phyloP scores from a whole-genome alignment of 2,113 vertebrate genomes.

The Strigops habroptila region DNA sequence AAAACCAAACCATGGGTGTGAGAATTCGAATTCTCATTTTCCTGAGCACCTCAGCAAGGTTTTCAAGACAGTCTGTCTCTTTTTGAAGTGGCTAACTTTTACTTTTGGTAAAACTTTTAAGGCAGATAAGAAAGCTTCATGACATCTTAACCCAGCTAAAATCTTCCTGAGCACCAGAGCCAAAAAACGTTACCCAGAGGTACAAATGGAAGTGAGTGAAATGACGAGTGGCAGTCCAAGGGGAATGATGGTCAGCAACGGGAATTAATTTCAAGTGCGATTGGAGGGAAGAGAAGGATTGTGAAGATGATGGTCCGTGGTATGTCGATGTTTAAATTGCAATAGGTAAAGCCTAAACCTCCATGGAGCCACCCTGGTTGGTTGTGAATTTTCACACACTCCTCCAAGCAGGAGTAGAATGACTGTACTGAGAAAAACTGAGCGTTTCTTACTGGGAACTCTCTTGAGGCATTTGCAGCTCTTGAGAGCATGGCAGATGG shows the following conservation, averaged over 20 bases:
- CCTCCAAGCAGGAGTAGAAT: neutral
- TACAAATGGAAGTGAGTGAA: neutral
- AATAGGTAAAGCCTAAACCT: neutral
- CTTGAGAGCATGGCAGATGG: neutral
- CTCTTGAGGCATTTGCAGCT: neutral
- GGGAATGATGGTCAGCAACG: neutral
- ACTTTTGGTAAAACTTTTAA: neutral
- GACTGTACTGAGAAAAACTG: neutral
- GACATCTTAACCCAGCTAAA: neutral
- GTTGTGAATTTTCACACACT: neutral
- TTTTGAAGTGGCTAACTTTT: constrained; percentile 15
- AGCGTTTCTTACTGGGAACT: neutral
- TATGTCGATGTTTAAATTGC: neutral
- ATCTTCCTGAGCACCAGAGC: neutral
- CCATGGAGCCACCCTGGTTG: neutral
- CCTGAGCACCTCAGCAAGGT: neutral
- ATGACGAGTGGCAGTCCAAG: neutral
- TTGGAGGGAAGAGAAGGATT: neutral
- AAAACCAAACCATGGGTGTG: neutral
- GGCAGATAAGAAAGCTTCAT: neutral
- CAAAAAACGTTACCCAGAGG: neutral
- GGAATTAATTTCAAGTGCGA: neutral
- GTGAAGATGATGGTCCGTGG: neutral
- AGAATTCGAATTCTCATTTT: constrained; percentile 1
- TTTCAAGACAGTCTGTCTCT: neutral